Evolutionary conservation across 2,797 vertebrate species (phyloP).

Genomic region (Otolemur crassicaudatus): DNA sequence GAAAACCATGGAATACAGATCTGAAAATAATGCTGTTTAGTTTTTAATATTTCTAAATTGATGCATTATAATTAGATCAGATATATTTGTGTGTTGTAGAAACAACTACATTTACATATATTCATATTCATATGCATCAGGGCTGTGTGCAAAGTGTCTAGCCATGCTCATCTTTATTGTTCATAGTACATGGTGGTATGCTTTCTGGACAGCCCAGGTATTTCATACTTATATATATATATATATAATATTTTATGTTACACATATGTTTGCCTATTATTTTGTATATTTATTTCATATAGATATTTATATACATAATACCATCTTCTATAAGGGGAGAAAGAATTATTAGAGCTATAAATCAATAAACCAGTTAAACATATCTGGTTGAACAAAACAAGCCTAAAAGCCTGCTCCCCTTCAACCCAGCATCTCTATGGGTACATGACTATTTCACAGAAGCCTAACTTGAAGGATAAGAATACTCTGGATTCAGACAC

Average conservation of each 20-base stretch:
- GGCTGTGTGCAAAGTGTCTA: no score
- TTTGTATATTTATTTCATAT: not conserved
- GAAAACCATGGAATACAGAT: not conserved
- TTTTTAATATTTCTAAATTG: not conserved
- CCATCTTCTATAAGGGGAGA: not conserved
- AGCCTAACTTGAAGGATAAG: not conserved
- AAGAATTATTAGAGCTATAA: not conserved
- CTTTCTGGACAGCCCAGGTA: not conserved
- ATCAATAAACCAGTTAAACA: not conserved
- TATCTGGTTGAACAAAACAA: not conserved
- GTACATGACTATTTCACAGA: not conserved
- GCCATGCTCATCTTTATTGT: no score
- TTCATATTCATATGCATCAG: not conserved
- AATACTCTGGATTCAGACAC: not conserved
- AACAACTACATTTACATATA: not conserved
- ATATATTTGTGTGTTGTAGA: not conserved
- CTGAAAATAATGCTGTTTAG: not conserved
- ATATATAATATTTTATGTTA: not conserved
- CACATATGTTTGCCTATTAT: not conserved
- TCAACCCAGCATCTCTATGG: not conserved
- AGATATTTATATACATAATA: not conserved
- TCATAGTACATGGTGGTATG: no score
- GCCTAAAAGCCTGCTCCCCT: not conserved
- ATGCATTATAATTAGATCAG: not conserved
- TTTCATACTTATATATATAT: not conserved